Base-by-base conservation (phyloP, 2,797 vertebrate species). In the Schizothorax lantsangensis region DNA sequence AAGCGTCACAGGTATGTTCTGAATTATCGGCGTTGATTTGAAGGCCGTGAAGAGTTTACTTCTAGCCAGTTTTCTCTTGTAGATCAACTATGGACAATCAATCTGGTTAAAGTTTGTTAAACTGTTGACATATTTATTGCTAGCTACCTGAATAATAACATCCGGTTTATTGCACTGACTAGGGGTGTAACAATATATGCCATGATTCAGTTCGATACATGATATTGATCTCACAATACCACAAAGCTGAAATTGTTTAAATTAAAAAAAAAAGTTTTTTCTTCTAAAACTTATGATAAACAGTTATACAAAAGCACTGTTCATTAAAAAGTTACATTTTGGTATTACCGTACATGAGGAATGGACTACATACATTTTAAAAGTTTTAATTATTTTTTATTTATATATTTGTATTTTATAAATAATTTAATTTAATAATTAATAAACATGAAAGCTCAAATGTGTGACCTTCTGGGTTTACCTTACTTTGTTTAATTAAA, bases 121-220 rank as follows among this genome's bases (percentile, higher is more conserved):
- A 62, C 52, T 43, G 54, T 62, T 0, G 54, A 62, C 36, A 43
- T 79, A 79, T 79, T 59, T 79, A 43, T 43, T 9, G 52, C 54
- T n/a, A 40, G 52, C 12, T 79, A 79, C 52, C 12, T 79, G 77
- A 59, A 59, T 59, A 59, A 79, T 38, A 79, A 57, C 36, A 79
- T 79, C 77, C 36, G 7, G 23, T 49, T 49, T 19, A 30, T 49
- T 75, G 71, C 49, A 19, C 49, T 19, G 49, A 52, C 49, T 7
- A 19, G 49, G 49, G 49, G 17, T 52, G 49, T 66, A 66, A 33
- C 62, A 66, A 64, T 26, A 33, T 1, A 54, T 54, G 52, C 6
- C n/a, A 12, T 12, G 57, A 59, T 59, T 59, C 57, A 19, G 54
- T 57, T 57, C 8, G 54, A 59, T n/a, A 62, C 10, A 62, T n/a